Percentiles rank a stretch among this genome's conserved stretches.
Evolutionary conservation across 2,797 vertebrate species (phyloP).

Genomic region (Amblyraja radiata): DNA sequence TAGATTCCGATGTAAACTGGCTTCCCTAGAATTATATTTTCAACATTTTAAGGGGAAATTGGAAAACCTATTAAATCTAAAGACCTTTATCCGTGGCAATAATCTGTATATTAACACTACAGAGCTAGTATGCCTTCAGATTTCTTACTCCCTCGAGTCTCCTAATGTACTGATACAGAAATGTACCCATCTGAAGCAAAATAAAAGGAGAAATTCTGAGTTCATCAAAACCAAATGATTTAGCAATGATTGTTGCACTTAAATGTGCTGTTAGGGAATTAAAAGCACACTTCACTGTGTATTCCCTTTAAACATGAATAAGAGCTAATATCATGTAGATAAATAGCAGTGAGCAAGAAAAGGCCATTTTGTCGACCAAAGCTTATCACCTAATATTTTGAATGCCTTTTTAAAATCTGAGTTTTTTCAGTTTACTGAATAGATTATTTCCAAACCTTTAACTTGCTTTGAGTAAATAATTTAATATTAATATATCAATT

Average conservation of each 20-base stretch:
- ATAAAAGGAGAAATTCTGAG: neutral
- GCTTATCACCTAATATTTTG: neutral
- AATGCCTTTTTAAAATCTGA: neutral
- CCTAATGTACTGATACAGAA: neutral
- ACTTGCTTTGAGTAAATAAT: conserved; percentile 12
- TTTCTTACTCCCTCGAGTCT: neutral
- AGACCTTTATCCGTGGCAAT: neutral
- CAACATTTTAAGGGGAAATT: neutral
- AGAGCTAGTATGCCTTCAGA: neutral
- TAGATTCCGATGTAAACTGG: neutral
- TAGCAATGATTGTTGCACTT: neutral
- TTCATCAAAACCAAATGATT: neutral
- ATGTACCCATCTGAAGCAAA: neutral
- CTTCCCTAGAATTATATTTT: neutral
- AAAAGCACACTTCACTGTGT: neutral
- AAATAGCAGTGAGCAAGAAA: neutral
- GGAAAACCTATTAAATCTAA: neutral
- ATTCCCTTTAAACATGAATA: neutral
- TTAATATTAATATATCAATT: conserved; percentile 13
- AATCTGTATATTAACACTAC: neutral
- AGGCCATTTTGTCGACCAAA: neutral
- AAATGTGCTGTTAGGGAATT: neutral
- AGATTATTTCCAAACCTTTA: conserved; percentile 12
- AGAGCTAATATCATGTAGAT: neutral
- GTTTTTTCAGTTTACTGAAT: neutral